Conservation (phyloP, 2,797 vertebrate genomes). For the Telmatherina bonti region DNA sequence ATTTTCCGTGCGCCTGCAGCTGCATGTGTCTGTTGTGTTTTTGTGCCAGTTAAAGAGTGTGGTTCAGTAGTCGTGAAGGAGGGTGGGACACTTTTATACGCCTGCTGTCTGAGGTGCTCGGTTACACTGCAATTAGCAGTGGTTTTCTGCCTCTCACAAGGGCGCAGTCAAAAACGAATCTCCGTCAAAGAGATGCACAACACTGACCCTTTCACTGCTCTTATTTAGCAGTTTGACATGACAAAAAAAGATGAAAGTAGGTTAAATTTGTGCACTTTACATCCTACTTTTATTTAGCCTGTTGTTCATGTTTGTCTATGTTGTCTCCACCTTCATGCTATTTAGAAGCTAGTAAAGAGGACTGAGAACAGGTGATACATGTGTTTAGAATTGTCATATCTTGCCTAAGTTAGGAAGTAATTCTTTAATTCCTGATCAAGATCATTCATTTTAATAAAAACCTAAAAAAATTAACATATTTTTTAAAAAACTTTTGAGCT, state of each 20-base stretch:
- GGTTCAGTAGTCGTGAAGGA: slow-evolving; percentile 37
- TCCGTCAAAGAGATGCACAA: slow-evolving; percentile 17
- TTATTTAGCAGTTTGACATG: slow-evolving; percentile 1
- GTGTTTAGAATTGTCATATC: not conserved
- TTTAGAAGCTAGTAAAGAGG: not conserved
- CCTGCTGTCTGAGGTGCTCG: slow-evolving; percentile 45
- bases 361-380: not conserved
- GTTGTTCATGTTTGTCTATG: not conserved
- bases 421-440: not conserved
- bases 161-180: slow-evolving; percentile 9
- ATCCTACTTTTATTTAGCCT: not conserved
- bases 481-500: slow-evolving; percentile 1
- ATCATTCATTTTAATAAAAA: not conserved
- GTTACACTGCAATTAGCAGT: slow-evolving; percentile 59
- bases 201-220: slow-evolving; percentile 13
- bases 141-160: slow-evolving; percentile 36
- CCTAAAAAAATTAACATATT: not conserved
- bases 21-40: slow-evolving; percentile 26
- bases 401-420: not conserved
- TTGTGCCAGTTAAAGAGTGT: slow-evolving; percentile 14
- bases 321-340: not conserved
- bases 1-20: slow-evolving; percentile 24
- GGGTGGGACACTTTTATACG: slow-evolving; percentile 39
- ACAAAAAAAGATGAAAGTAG: not conserved
- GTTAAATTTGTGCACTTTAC: not conserved